A percentile compares a stretch with the other conserved stretches of the same genome.
These are phyloP conservation scores for Diorhabda elongata DNA, from an alignment of 1,140 invertebrate genomes.

Conservation along the genomic window DNA sequence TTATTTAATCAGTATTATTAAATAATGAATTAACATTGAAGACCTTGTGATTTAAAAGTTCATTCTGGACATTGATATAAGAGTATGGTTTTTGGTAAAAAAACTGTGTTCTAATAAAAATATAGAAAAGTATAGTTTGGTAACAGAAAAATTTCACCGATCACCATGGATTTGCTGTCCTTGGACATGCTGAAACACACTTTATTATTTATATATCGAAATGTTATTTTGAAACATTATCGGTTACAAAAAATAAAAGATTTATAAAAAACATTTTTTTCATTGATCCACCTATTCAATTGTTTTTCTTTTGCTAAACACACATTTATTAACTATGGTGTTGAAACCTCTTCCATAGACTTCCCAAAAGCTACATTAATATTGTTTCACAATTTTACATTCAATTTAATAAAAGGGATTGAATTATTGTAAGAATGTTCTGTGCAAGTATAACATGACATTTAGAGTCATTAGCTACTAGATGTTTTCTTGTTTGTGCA, in stretches of 20 bases:
- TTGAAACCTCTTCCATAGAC: too few relatives aligned
- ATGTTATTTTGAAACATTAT: constrained; percentile 34
- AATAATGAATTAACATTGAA: constrained; percentile 6
- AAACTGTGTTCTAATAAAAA: constrained; percentile 26
- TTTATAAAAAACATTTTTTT: constrained; percentile 29
- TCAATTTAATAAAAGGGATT: too few relatives aligned
- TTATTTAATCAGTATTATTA: constrained; percentile 14
- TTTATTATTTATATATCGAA: constrained; percentile 33
- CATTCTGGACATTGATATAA: constrained; percentile 24
- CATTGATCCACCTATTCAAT: neutral
- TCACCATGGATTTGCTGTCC: constrained; percentile 31
- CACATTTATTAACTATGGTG: too few relatives aligned
- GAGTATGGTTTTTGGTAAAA: constrained; percentile 19
- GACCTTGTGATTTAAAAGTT: constrained; percentile 12
- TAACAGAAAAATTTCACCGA: constrained; percentile 27
- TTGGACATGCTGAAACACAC: constrained; percentile 28
- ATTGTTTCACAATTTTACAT: too few relatives aligned
- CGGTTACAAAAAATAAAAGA: constrained; percentile 35
- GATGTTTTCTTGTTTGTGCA: too few relatives aligned
- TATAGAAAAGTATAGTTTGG: constrained; percentile 25
- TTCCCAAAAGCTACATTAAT: too few relatives aligned
- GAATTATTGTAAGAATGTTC: too few relatives aligned
- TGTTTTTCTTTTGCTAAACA: too few relatives aligned
- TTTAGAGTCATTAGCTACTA: too few relatives aligned
- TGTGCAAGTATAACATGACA: too few relatives aligned